Base-by-base conservation (phyloP, 1,140 invertebrate species). In the Diabrotica undecimpunctata region DNA sequence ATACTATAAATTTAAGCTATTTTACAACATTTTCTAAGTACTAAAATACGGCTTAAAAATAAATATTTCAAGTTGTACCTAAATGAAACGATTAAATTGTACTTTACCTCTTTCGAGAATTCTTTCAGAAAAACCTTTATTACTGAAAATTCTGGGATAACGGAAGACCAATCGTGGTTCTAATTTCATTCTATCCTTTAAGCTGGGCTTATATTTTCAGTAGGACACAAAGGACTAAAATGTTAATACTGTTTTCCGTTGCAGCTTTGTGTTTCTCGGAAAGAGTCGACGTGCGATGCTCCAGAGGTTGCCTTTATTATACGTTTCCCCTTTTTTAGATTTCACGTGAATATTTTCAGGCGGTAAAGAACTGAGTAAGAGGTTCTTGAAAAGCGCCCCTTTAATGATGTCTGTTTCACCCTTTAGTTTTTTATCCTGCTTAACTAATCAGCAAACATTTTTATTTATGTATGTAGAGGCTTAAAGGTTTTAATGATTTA, bases 151-250 rank as follows among this genome's bases (percentile, higher is more conserved):
- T 51, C 46, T 35, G 14, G 41, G 11, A 60, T 38, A 10, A 14
- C 46, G 10, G 39, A 50, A 70, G 69, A 65, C 66, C 69, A 70
- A 70, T 70, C 69, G 69, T 62, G 67, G 69, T 56, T 64, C 64
- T 70, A 70, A 70, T 70, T 68, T 66, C 61, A 68, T 57, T 70
- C 67, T 66, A 70, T 70, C 69, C 66, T 39, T 68, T 70, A 70
- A 70, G 69, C 66, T 58, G n/a, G 66, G 68, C 61, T 70, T 70
- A 70, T 68, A 70, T 68, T 70, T 60, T 70, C 66, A 67, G 60
- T 62, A 66, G 63, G 60, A 68, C 63, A 70, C 69, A 70, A 70
- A 70, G 69, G 69, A 70, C 69, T 70, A 59, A 70, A 70, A 70
- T 70, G 69, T 70, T 70, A 70, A 70, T 70, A 68, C 69, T 67